Evolutionary conservation across 2,797 vertebrate genomes (phyloP), one percentile per base, ranked within the genome.

Genomic region (Pipistrellus nathusii): DNA sequence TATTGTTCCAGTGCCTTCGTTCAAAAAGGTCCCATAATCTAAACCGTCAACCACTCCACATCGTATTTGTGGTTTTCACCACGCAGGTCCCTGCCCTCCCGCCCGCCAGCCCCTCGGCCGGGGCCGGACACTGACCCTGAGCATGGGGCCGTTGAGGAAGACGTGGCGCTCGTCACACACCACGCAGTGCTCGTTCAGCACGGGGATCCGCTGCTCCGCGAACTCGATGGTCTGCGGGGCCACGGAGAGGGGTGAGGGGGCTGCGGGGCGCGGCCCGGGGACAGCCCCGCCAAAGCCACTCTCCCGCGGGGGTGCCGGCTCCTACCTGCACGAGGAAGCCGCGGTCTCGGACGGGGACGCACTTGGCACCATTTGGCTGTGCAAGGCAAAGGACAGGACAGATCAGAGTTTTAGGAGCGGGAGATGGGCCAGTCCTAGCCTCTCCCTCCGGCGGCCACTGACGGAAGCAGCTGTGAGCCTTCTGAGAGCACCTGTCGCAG

Each of bases 131-230:
- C 99, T 98, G 95, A 99, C 99, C 98, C 99, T 98, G 80, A 99
- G 98, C 99, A 99, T 99, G 53, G 99, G 99, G 93, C 99, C 99
- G 90, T 99, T 99, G 96, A 99, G 99, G 97, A 99, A 99, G 76
- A 99, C 99, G 30, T 99, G 99, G 23, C 99, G 98, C 96, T 99
- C 99, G 41, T 99, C 99, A 95, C 99, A 99, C 95, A 99, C 99
- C 93, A 99, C 99, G 97, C 99, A 99, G 97, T 99, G 99, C 96
- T 99, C 99, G 69, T 99, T 99, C 95, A 99, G 90, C n/a, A 99
- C 98, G 6, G 99, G 99, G 96, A 99, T 99, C 97, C 99, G 98
- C 96, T 99, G 99, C 94, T 99, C 99, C 62, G 99, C 99, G 97
- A 99, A 99, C 96, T 99, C 98, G 97, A 99, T 99, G 46, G 98